These are phyloP conservation scores for roundworm (Caenorhabditis elegans) DNA, from an alignment of 1,140 invertebrate species.

Conservation along the genomic window DNA sequence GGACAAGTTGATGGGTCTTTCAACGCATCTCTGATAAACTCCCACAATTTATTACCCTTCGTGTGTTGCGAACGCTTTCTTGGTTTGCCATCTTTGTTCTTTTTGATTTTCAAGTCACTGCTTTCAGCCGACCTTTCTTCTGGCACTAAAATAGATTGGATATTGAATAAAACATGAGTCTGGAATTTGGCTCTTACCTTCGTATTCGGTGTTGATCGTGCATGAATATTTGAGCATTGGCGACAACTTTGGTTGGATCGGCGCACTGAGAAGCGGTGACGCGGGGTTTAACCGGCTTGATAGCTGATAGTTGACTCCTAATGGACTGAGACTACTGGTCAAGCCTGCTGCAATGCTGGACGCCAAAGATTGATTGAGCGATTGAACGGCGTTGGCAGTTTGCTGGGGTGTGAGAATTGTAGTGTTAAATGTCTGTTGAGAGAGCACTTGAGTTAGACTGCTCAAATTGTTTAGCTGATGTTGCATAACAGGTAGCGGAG, in stretches of 20 bases:
- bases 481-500: constrained; percentile 15
- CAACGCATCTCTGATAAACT: constrained; percentile 80
- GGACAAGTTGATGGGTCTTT: constrained; percentile 78
- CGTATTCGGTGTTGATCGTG: constrained; percentile 36
- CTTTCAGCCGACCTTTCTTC: background rate
- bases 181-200: background rate
- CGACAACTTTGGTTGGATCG: constrained; percentile 27
- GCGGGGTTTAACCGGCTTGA: constrained; percentile 31
- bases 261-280: constrained; percentile 10
- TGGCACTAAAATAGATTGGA: background rate
- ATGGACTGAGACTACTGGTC: constrained; percentile 10
- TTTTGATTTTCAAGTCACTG: constrained; percentile 43
- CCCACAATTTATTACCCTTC: constrained; percentile 75
- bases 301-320: constrained; percentile 1
- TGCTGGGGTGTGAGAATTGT: background rate
- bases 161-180: background rate
- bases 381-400: background rate
- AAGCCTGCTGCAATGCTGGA: background rate
- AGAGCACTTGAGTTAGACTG: background rate
- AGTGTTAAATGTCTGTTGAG: background rate
- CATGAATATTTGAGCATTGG: constrained; percentile 24
- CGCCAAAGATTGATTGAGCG: background rate
- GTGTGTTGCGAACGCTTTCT: constrained; percentile 66
- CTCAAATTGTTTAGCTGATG: constrained; percentile 16
- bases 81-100: constrained; percentile 64